Conservation (phyloP, 2,888 invertebrate species). For the Carpatolechia fugitivella region DNA sequence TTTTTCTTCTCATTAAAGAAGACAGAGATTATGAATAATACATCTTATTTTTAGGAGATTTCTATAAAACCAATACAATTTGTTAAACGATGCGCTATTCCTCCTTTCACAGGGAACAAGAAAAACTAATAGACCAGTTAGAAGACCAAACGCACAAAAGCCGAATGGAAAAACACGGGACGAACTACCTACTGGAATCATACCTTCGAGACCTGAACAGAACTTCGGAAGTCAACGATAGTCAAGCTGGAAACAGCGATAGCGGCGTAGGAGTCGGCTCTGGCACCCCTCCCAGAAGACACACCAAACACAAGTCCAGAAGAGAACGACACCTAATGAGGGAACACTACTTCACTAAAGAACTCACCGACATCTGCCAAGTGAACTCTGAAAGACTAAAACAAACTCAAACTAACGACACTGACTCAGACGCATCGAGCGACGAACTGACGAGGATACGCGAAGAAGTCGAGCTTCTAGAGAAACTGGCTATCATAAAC, state of each 20-base stretch:
- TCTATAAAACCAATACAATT: too few species aligned
- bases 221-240: slow-evolving; percentile 69
- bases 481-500: slow-evolving; percentile 85
- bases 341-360: slow-evolving; percentile 77
- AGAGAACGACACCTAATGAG: slow-evolving; percentile 74
- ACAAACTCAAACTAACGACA: slow-evolving; percentile 62
- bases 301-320: slow-evolving; percentile 75
- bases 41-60: too few species aligned
- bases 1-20: too few species aligned
- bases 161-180: slow-evolving; percentile 86
- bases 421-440: slow-evolving; percentile 72
- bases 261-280: slow-evolving; percentile 84
- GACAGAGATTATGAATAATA: too few species aligned
- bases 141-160: slow-evolving; percentile 88
- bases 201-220: slow-evolving; percentile 80
- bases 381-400: slow-evolving; percentile 71
- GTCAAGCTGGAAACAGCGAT: slow-evolving; percentile 83
- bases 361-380: slow-evolving; percentile 74
- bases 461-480: slow-evolving; percentile 85
- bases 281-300: slow-evolving; percentile 78
- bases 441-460: slow-evolving; percentile 78
- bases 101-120: slow-evolving; percentile 80
- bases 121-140: slow-evolving; percentile 87
- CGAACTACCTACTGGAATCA: slow-evolving; percentile 88
- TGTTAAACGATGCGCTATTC: background rate